Conservation (phyloP, 2,888 invertebrate species). For the Cheiracanthium punctorium region DNA sequence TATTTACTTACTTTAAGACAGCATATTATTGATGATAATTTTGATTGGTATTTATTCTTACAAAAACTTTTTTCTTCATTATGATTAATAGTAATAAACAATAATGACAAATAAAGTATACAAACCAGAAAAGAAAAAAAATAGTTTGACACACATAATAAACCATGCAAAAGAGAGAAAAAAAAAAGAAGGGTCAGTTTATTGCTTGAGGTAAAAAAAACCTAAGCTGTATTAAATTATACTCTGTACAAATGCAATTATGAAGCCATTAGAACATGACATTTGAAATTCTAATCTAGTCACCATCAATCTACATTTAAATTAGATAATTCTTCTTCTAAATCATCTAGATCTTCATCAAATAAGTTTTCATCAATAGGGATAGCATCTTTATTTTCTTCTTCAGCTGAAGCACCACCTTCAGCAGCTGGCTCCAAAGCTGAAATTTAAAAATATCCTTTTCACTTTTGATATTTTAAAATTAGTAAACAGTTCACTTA, state of each 20-base stretch:
- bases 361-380: constrained; percentile 96
- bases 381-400: constrained; percentile 77
- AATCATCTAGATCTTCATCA: constrained; percentile 84
- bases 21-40: too few relatives aligned
- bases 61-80: too few relatives aligned
- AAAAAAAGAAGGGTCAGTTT: too few relatives aligned
- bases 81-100: too few relatives aligned
- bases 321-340: constrained; percentile 89
- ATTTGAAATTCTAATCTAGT: constrained; percentile 1
- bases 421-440: not conserved
- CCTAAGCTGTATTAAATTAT: constrained; percentile 33
- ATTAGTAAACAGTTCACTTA: too few relatives aligned
- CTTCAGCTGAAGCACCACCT: constrained; percentile 42
- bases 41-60: too few relatives aligned
- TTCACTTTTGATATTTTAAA: too few relatives aligned
- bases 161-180: constrained; percentile 36
- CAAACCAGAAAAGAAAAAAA: too few relatives aligned
- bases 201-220: constrained; percentile 26
- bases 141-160: not conserved
- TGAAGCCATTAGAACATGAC: constrained; percentile 55
- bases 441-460: not conserved
- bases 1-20: too few relatives aligned
- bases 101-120: too few relatives aligned
- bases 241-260: constrained; percentile 53
- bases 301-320: constrained; percentile 72